Percentiles rank a stretch among this genome's conserved stretches.
Evolutionary conservation across 2,113 vertebrate genomes (phyloP).

Genomic region (Austrofundulus limnaeus): DNA sequence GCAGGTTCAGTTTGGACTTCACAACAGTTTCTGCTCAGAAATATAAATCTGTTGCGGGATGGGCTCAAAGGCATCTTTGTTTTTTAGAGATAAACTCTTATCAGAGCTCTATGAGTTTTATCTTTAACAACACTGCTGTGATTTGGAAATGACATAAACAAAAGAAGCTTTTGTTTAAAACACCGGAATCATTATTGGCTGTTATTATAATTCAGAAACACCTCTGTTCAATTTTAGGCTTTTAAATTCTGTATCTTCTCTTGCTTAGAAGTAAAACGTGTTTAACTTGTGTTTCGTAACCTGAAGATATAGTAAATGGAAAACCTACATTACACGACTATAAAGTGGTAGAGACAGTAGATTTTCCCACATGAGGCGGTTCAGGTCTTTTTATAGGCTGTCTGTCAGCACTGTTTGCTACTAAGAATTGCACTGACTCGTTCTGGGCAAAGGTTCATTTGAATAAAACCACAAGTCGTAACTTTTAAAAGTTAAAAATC

Average conservation of each 20-base stretch:
- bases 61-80: not conserved
- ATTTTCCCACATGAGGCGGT: not conserved
- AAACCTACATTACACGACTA: not conserved
- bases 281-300: not conserved
- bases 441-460: not conserved
- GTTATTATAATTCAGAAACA: not conserved
- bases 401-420: not conserved
- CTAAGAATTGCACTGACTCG: not conserved
- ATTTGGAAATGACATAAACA: not conserved
- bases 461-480: not conserved
- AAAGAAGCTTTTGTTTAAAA: not conserved
- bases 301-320: not conserved
- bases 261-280: not conserved
- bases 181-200: too few relatives aligned
- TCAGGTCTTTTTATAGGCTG: not conserved
- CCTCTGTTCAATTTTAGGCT: not conserved
- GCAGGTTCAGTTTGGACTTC: slow-evolving; percentile 5
- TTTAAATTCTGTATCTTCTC: not conserved
- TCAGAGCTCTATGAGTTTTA: not conserved
- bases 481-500: not conserved
- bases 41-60: slow-evolving; percentile 7
- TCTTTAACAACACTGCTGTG: not conserved
- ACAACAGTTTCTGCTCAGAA: slow-evolving; percentile 3
- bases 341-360: slow-evolving; percentile 3
- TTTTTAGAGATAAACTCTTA: not conserved